phyloP scores from a whole-genome alignment of 1,140 invertebrate species.

The Stegodyphus dumicola region DNA sequence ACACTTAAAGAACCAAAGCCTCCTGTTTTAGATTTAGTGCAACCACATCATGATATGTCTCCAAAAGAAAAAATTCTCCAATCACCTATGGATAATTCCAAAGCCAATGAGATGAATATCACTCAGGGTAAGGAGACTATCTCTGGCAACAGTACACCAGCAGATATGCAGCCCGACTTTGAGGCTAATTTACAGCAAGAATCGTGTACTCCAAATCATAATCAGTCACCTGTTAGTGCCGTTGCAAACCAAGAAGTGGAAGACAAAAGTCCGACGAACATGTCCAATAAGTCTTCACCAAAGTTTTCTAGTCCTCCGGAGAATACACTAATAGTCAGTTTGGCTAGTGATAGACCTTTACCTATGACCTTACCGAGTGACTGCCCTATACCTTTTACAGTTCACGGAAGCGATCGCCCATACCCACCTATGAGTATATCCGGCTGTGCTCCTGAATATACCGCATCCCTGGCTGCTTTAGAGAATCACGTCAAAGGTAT shows the following conservation, averaged over 20 bases:
- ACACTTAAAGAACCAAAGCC: conserved; percentile 18
- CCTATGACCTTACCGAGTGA: conserved; percentile 43
- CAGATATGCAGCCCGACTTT: conserved; percentile 10
- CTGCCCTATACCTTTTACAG: conserved; percentile 22
- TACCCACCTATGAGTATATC: conserved; percentile 29
- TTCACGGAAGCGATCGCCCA: conserved; percentile 12
- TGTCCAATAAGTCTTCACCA: not conserved
- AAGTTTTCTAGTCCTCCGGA: conserved; percentile 33
- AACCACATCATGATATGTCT: not conserved
- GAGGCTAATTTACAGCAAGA: not conserved
- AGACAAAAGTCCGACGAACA: not conserved
- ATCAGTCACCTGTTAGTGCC: not conserved
- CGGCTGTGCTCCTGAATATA: not conserved
- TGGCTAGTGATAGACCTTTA: conserved; percentile 36
- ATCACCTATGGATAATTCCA: not conserved
- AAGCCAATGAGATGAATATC: not conserved
- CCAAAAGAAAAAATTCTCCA: not conserved
- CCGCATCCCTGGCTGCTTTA: conserved; percentile 77
- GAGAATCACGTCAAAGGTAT: conserved; percentile 75
- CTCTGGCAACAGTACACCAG: not conserved
- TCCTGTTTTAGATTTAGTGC: conserved; percentile 9
- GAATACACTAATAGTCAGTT: not conserved
- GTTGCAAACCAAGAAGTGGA: not conserved
- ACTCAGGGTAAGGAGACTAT: conserved; percentile 4
- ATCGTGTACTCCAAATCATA: not conserved